Base-by-base conservation (phyloP, 1,140 invertebrate species). In the Trichogramma pretiosum region DNA sequence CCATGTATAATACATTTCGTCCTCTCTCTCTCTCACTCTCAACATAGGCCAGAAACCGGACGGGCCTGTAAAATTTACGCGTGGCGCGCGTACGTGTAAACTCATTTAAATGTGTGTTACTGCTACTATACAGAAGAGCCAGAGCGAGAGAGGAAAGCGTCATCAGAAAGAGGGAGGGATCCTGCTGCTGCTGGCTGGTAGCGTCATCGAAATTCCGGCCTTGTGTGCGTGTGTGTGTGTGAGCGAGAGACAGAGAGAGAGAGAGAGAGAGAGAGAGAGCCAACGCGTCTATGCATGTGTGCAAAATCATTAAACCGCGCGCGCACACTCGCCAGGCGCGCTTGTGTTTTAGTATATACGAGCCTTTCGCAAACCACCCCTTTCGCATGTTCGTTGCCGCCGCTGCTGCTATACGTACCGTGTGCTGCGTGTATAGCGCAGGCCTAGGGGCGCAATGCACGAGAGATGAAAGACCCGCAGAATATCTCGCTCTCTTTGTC, bases 1-100 rank as follows among this genome's bases (percentile, higher is more conserved):
- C n/a, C 67, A 70, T 71, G 67, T 71, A 70, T 71, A 70, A 71
- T 70, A 67, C 68, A 71, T 70, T 68, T 70, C 64, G 64, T 67
- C 66, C 55, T 42, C 49, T 4, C 38, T 26, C 38, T 13, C 33
- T 38, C 48, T 37, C 38, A 32, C 41, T 14, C 19, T 13, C 23
- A 17, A 30, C 40, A 10, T 16, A 5, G n/a, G n/a, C 64, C 67
- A 70, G 68, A 60, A 62, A 69, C 68, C 64, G 65, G 64, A 68
- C 57, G 42, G 53, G 22, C 36, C 61, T 69, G 64, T 63, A 71
- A 71, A 71, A 68, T 71, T 69, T 68, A 68, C 66, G 65, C 61
- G 59, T 37, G 58, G 48, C 53, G 57, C 57, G 56, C 54, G 52
- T 46, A 11, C 38, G 11, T 21, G 2, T 32, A 30, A 30, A 42